Evolutionary conservation across 2,113 vertebrate species (phyloP).

Genomic region (Eulemur macaco): DNA sequence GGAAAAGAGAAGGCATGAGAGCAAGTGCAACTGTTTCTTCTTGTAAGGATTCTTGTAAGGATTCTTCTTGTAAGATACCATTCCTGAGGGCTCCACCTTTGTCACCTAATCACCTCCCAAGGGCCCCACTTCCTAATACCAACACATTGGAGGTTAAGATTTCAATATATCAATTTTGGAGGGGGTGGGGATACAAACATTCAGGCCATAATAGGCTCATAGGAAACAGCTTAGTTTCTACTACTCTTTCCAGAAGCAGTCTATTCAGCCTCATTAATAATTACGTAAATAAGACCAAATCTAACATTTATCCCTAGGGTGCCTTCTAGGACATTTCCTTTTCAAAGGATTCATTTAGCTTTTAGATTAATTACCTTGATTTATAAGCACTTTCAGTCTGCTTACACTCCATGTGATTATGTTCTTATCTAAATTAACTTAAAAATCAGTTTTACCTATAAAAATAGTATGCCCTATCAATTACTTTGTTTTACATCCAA

Average conservation of each 20-base stretch:
- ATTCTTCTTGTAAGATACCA: neutral
- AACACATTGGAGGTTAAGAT: neutral
- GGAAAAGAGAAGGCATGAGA: neutral
- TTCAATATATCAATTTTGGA: neutral
- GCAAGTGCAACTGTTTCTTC: neutral
- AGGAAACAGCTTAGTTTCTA: neutral
- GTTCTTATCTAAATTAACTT: constrained; percentile 19
- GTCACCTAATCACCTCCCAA: neutral
- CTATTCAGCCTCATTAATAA: constrained; percentile 29
- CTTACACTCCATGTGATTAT: constrained; percentile 17
- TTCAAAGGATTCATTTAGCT: constrained; percentile 57
- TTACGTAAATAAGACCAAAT: constrained; percentile 41
- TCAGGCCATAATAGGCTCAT: neutral
- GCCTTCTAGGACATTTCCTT: constrained; percentile 38
- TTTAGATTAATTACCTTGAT: constrained; percentile 52
- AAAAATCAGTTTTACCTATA: constrained; percentile 21
- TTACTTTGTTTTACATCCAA: neutral
- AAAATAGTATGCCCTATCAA: neutral
- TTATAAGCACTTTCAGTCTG: neutral
- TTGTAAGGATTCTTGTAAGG: neutral
- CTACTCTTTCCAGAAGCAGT: neutral
- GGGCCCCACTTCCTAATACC: neutral
- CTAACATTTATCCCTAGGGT: constrained; percentile 31
- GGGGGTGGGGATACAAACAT: neutral
- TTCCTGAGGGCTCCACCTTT: too few relatives aligned